Evolutionary conservation across 2,797 vertebrate genomes (phyloP).

Genomic region (Oophaga sylvatica): DNA sequence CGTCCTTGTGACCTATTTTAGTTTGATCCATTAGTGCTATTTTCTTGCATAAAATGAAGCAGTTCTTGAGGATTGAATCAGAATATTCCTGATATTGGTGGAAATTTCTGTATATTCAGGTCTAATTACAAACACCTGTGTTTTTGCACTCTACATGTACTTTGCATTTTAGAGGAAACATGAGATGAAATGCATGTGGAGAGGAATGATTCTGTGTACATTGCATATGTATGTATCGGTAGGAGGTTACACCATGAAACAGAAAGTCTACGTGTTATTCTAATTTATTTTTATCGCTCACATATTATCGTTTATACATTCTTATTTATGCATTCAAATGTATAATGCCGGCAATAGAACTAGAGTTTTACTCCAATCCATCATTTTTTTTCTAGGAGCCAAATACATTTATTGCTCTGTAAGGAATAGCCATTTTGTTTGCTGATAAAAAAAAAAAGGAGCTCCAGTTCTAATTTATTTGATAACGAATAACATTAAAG

Average conservation of each 20-base stretch:
- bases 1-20: neutral
- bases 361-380: neutral
- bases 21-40: neutral
- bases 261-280: neutral
- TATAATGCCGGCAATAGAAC: neutral
- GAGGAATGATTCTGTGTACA: conserved; percentile 30
- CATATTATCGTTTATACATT: neutral
- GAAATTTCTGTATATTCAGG: neutral
- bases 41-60: neutral
- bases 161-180: conserved; percentile 17
- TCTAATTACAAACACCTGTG: neutral
- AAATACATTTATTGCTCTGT: neutral
- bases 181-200: conserved; percentile 14
- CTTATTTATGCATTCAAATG: conserved; percentile 17
- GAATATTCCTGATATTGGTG: neutral
- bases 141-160: neutral
- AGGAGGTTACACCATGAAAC: conserved; percentile 13
- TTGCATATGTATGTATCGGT: conserved; percentile 29
- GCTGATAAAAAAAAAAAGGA: neutral
- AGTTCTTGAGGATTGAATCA: neutral
- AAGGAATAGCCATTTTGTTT: too few relatives aligned
- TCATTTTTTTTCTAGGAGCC: neutral
- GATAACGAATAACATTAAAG: neutral
- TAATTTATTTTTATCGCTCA: neutral
- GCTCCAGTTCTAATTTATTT: neutral